These are phyloP conservation scores for Eolophus roseicapilla DNA, from an alignment of 2,113 vertebrate genomes.

Conservation along the genomic window DNA sequence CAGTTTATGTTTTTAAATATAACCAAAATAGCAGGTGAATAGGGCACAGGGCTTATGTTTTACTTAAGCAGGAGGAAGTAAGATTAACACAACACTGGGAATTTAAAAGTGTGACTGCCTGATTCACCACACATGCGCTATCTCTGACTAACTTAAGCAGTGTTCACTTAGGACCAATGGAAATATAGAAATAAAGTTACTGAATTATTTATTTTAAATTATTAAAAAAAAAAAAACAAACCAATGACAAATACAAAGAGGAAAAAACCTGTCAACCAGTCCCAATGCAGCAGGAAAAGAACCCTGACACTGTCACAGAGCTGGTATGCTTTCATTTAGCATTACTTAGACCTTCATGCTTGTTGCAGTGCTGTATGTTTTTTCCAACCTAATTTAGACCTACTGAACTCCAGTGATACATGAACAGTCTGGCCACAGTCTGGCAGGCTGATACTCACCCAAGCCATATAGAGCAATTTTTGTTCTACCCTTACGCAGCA, in stretches of 20 bases:
- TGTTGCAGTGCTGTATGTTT: background rate
- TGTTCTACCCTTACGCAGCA: constrained; percentile 90
- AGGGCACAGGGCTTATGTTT: background rate
- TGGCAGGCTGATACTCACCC: constrained; percentile 77
- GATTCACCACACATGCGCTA: rapidly evolving
- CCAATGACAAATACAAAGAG: background rate
- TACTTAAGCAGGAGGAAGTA: background rate
- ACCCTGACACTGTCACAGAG: background rate
- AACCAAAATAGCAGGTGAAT: background rate
- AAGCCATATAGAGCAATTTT: constrained; percentile 93
- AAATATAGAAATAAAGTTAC: background rate
- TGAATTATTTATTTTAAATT: background rate
- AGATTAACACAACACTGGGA: background rate
- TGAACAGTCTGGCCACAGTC: background rate
- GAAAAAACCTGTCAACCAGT: background rate
- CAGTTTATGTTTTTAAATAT: background rate
- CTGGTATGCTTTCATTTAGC: background rate
- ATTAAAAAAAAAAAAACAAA: background rate
- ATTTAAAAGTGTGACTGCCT: background rate
- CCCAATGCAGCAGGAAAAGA: background rate
- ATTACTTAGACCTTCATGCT: background rate
- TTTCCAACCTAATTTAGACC: background rate
- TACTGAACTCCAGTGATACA: background rate
- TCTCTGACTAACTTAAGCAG: background rate
- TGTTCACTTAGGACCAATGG: background rate